Base-by-base conservation (phyloP, 2,113 vertebrate genomes). In the Panurus biarmicus region DNA sequence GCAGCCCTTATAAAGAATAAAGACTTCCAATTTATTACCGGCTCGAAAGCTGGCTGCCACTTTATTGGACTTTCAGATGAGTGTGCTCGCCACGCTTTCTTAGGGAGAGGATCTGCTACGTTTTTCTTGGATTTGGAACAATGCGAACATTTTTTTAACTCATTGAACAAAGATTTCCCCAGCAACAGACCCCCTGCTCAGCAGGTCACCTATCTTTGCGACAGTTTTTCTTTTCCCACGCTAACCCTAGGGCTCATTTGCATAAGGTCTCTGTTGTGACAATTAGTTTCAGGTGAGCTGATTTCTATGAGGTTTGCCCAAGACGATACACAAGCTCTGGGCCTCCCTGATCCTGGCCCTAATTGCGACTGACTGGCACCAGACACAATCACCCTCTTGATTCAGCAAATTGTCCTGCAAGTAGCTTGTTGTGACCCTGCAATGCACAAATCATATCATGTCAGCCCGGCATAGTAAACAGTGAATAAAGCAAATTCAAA, bases 231-330 rank as follows among this genome's bases (percentile, higher is more conserved):
- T 98, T 98, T 99, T 99, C 99, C 98, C 98, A 99, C 99, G 98
- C 99, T 99, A 99, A 99, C 99, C 98, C 98, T 98, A 95, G 98
- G 98, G 98, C 98, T 99, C 98, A 99, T 99, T 99, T 99, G 98
- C 98, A 99, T 98, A 98, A 97, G 98, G 98, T 98, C 98, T 98
- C 99, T 98, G 98, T 98, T 98, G 98, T 98, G 98, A 98, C 98
- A 98, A 99, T 99, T 99, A 99, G 98, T 98, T 99, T 99, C 99
- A 99, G 99, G 99, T 99, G 99, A 99, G 98, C 98, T 99, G 98
- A 98, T 99, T 98, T 98, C 98, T 99, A 99, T 98, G 98, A 98
- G 96, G 96, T 97, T 97, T 97, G 98, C 98, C 98, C 98, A 98
- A 98, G 98, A 98, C 97, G 97, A 97, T 97, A 97, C 97, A 97